Percentiles rank a stretch among this genome's conserved stretches.
Evolutionary conservation across 1,140 invertebrate species (phyloP).

Genomic region (Brachionus paranguensis): DNA sequence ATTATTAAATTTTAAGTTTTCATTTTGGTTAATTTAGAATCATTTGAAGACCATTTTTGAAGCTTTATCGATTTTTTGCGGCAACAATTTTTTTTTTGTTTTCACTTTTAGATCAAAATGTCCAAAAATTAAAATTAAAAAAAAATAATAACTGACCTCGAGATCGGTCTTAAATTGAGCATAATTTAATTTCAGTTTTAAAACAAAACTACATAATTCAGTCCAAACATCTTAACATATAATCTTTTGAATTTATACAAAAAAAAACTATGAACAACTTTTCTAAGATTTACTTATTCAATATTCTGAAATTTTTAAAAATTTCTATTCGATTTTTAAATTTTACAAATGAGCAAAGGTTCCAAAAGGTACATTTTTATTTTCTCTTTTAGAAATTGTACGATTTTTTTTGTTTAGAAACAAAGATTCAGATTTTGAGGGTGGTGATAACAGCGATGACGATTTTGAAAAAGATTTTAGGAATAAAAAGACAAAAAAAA

Average conservation of each 20-base stretch:
- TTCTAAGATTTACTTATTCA: neutral
- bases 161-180: neutral
- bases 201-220: neutral
- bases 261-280: neutral
- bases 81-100: neutral
- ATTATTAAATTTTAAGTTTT: too few relatives aligned
- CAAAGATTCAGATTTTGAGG: neutral
- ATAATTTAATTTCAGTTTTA: neutral
- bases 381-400: neutral
- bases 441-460: neutral
- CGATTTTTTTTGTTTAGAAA: neutral
- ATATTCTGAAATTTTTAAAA: neutral
- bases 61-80: neutral
- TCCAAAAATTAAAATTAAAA: neutral
- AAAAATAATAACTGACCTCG: neutral
- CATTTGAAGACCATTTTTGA: neutral
- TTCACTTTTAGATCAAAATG: neutral
- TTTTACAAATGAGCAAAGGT: constrained; percentile 33
- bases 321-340: neutral
- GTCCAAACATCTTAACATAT: neutral
- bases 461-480: constrained; percentile 33
- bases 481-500: constrained; percentile 20
- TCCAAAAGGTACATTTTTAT: neutral
- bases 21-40: too few relatives aligned
- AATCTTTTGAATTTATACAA: neutral